phyloP scores from a whole-genome alignment of 2,888 invertebrate genomes.

The Callinectes sapidus region DNA sequence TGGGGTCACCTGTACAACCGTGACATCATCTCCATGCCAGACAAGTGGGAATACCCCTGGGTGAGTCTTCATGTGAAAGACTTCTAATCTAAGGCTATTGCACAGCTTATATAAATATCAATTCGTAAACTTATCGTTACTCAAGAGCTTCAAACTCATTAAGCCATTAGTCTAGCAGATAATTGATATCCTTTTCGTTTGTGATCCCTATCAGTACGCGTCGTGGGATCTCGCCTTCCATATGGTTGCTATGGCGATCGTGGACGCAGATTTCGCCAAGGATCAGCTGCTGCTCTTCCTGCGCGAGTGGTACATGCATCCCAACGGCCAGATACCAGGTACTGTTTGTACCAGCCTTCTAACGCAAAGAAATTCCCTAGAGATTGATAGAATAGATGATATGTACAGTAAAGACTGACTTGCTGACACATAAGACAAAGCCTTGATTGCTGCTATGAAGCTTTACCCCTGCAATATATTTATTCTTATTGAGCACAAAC shows the following conservation, averaged over 20 bases:
- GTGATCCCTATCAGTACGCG: conserved; percentile 75
- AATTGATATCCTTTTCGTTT: background rate
- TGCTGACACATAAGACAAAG: no score
- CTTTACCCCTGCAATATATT: no score
- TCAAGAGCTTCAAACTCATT: background rate
- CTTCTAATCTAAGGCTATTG: background rate
- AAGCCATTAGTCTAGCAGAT: background rate
- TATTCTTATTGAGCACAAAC: no score
- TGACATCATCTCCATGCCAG: conserved; percentile 76
- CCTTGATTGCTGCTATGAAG: no score
- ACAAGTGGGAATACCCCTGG: conserved; percentile 77
- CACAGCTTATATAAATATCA: background rate
- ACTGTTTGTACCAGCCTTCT: background rate
- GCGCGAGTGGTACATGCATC: conserved; percentile 76
- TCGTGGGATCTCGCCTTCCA: conserved; percentile 77
- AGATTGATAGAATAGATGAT: background rate
- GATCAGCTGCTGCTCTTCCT: conserved; percentile 76
- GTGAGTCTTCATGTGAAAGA: conserved; percentile 73
- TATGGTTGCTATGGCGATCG: conserved; percentile 75
- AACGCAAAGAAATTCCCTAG: background rate
- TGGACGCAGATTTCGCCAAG: conserved; percentile 76
- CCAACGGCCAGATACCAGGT: conserved; percentile 76
- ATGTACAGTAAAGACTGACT: no score
- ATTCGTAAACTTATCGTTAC: no score
- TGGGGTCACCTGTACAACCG: conserved; percentile 76